phyloP scores from a whole-genome alignment of 2,113 vertebrate genomes.

The Nothocercus nigrocapillus region DNA sequence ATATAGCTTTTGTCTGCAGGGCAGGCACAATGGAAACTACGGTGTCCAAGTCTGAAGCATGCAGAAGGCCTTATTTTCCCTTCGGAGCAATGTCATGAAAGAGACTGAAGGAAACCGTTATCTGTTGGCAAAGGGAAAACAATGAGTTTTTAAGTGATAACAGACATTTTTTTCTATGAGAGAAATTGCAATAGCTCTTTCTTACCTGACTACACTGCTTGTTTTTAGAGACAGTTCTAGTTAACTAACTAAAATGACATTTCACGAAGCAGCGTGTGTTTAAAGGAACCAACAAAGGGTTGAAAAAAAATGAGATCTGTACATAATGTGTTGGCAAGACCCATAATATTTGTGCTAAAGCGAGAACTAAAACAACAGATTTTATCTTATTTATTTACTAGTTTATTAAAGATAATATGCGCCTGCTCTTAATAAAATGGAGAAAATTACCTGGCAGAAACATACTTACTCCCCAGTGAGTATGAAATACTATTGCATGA shows the following conservation, averaged over 20 bases:
- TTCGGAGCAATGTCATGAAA: background rate
- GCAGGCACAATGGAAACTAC: background rate
- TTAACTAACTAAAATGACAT: background rate
- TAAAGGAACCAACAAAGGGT: background rate
- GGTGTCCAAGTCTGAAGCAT: background rate
- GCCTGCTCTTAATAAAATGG: background rate
- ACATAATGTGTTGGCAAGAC: background rate
- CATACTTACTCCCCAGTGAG: background rate
- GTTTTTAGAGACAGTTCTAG: background rate
- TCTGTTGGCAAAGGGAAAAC: background rate
- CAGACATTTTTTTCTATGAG: background rate
- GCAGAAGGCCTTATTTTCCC: background rate
- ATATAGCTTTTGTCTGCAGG: background rate
- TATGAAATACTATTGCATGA: background rate
- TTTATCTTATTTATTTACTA: background rate
- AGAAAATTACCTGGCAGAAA: background rate
- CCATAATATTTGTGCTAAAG: background rate
- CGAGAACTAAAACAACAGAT: background rate
- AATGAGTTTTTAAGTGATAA: background rate
- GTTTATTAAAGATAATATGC: background rate
- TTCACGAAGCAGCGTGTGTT: background rate
- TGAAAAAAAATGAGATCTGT: background rate
- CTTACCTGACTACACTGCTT: background rate
- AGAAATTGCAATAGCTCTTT: background rate
- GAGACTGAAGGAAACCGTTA: background rate